Evolutionary conservation across 2,888 invertebrate species (phyloP).

Genomic region (Drosophila prostipennis): DNA sequence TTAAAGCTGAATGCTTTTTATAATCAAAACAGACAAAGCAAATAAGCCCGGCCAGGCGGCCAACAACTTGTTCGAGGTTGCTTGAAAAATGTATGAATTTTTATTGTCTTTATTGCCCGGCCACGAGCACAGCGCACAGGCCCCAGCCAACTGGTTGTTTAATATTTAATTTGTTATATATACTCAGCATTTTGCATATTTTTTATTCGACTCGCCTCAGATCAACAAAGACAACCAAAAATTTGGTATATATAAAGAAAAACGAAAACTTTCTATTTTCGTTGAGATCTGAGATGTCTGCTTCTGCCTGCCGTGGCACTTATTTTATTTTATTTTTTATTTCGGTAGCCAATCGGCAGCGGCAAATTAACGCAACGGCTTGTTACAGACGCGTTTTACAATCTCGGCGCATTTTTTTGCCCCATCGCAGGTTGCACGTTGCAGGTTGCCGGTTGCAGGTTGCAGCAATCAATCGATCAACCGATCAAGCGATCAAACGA

Average conservation of each 20-base stretch:
- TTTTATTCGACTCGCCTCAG: neutral
- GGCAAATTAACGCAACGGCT: conserved; percentile 83
- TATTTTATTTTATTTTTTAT: conserved; percentile 22
- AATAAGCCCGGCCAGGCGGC: conserved; percentile 63
- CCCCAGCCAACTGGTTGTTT: conserved; percentile 34
- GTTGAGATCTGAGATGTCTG: conserved; percentile 35
- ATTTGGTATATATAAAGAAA: neutral
- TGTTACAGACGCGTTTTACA: conserved; percentile 78
- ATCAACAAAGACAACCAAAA: neutral
- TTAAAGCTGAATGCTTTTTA: conserved; percentile 80
- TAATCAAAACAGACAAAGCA: conserved; percentile 80
- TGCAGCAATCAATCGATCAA: conserved; percentile 83
- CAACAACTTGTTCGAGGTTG: conserved; percentile 58
- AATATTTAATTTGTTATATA: conserved; percentile 37
- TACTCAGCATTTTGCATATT: conserved; percentile 48
- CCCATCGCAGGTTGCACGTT: conserved; percentile 17
- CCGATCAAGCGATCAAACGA: conserved; percentile 79
- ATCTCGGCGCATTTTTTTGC: conserved; percentile 57
- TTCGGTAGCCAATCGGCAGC: conserved; percentile 82
- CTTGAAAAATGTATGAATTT: conserved; percentile 64
- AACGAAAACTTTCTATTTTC: conserved; percentile 63
- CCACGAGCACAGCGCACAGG: conserved; percentile 21
- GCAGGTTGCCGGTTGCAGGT: conserved; percentile 46
- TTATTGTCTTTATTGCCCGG: conserved; percentile 37
- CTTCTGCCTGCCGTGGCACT: conserved; percentile 26